Evolutionary conservation across 2,888 invertebrate genomes (phyloP), one percentile per base, ranked within the genome.

Genomic region (Hemithea aestivaria): DNA sequence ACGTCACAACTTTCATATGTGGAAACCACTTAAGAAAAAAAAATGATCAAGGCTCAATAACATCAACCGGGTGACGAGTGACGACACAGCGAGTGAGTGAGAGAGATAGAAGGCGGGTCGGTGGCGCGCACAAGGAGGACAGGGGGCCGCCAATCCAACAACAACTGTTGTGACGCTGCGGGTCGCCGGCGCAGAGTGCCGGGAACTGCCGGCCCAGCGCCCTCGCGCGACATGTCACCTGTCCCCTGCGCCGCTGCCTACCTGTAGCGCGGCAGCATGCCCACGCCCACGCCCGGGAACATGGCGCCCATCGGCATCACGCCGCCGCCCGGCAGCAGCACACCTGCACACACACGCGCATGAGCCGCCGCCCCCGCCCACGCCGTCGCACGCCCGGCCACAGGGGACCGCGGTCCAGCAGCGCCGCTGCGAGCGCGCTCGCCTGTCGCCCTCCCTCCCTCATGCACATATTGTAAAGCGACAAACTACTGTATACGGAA

Each of bases 251-350:
- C 36, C 37, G 38, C 43, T 48, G 52, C 34, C 35, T 40, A 39
- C 44, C 71, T 26, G 40, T 91, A 95, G 83, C 95, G 92, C 58
- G 94, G 95, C 94, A 95, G 93, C 90, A 91, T 89, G 48, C 88
- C 89, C 57, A 90, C 48, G 48, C 73, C n/a, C 16, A 16, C 73
- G 54, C 75, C 73, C 47, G 78, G 76, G 69, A 83, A 83, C 88
- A 90, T 85, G 61, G 87, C 87, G 65, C 88, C 39, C 43, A 43
- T 85, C 63, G 68, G 77, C 73, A 89, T 67, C 84, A 90, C 79
- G 37, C 89, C 79, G 37, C 89, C 82, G 65, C 78, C 76, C 69
- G 82, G 83, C 73, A 84, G 67, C 80, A 84, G 75, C 83, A 84
- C 77, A 53, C 85, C 85, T 85, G 84, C 75, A 59, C 70, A 56